Conservation (phyloP, 2,888 invertebrate genomes). For the Strigamia maritima region DNA sequence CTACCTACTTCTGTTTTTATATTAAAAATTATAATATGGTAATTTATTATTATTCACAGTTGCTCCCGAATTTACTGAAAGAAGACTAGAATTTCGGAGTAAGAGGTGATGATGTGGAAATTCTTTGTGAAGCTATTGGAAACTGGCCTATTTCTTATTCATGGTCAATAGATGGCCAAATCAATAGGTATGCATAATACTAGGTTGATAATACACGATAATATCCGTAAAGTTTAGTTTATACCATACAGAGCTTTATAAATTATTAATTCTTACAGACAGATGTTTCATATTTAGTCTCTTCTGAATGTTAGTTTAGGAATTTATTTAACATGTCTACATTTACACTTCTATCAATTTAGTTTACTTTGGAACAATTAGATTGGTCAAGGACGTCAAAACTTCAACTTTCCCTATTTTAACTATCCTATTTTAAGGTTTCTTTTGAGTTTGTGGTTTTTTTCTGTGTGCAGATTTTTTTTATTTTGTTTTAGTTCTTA, state of each 20-base stretch:
- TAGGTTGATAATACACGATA: not conserved
- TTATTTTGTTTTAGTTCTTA: no score
- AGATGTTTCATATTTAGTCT: no score
- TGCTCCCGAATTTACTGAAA: not conserved
- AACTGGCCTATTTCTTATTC: slow-evolving; percentile 9
- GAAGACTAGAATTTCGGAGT: not conserved
- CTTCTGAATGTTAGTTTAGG: no score
- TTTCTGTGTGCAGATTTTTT: no score
- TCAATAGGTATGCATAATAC: not conserved
- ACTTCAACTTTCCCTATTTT: no score
- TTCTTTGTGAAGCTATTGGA: not conserved
- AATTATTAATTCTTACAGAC: not conserved
- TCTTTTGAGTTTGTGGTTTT: no score
- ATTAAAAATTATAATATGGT: not conserved
- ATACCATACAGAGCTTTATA: no score
- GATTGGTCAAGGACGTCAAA: no score
- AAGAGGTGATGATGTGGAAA: slow-evolving; percentile 1
- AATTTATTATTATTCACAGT: not conserved
- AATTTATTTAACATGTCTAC: no score
- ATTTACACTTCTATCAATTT: no score
- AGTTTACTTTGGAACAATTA: no score
- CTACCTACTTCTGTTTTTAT: not conserved
- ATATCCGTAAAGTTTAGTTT: not conserved
- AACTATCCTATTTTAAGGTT: no score
- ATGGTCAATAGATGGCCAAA: not conserved